Conservation (phyloP, 1,140 invertebrate genomes). For the Probaryconus sp. region DNA sequence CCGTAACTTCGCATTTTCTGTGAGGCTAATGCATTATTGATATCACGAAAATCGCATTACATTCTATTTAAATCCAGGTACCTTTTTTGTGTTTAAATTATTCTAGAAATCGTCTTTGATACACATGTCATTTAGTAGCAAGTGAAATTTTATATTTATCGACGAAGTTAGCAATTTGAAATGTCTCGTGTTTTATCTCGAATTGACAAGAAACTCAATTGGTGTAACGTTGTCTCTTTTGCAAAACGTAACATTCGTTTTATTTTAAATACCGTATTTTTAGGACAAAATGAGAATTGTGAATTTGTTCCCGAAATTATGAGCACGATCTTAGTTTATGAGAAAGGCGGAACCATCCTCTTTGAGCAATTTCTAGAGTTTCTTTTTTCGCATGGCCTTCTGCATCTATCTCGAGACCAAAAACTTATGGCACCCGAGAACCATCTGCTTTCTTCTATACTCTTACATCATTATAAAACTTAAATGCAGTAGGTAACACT, state of each 20-base stretch:
- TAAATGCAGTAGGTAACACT: slow-evolving; percentile 59
- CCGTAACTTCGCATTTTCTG: too few relatives aligned
- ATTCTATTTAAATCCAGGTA: slow-evolving; percentile 43
- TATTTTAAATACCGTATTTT: too few relatives aligned
- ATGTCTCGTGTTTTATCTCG: background rate
- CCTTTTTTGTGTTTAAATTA: slow-evolving; percentile 28
- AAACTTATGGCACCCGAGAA: slow-evolving; percentile 52
- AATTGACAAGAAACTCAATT: too few relatives aligned
- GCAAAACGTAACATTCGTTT: too few relatives aligned
- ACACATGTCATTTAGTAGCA: slow-evolving; percentile 19
- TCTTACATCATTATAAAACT: slow-evolving; percentile 25
- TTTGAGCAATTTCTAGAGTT: slow-evolving; percentile 20
- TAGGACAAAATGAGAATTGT: too few relatives aligned
- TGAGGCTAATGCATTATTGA: slow-evolving; percentile 51
- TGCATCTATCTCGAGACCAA: slow-evolving; percentile 34
- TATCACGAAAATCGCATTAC: slow-evolving; percentile 45
- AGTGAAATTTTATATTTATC: slow-evolving; percentile 24
- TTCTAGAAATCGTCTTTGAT: slow-evolving; percentile 28
- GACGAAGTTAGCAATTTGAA: background rate
- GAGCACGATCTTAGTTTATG: slow-evolving; percentile 36
- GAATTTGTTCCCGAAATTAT: too few relatives aligned
- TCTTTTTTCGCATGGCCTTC: slow-evolving; percentile 38
- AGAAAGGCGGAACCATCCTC: slow-evolving; percentile 21
- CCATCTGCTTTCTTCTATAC: slow-evolving; percentile 66
- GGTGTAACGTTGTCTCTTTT: too few relatives aligned